Conservation (phyloP, 2,888 invertebrate genomes). For the Leistus spinibarbis region DNA sequence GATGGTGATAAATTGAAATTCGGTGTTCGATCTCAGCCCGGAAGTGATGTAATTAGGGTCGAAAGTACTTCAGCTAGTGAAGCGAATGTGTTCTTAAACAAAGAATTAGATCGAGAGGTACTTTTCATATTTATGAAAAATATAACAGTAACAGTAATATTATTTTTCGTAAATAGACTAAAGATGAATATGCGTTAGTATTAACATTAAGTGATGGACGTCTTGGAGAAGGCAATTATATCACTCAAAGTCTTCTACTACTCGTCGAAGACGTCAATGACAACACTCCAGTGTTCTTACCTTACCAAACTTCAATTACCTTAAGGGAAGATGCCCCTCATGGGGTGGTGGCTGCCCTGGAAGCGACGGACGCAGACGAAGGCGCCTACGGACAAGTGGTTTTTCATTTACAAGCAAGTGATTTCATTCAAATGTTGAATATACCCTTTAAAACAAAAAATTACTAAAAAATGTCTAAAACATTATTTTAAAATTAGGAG, state of each 20-base stretch:
- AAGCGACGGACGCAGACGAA: constrained; percentile 88
- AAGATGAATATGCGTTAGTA: constrained; percentile 88
- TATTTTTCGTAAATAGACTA: constrained; percentile 67
- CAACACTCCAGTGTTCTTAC: constrained; percentile 86
- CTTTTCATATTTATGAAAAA: constrained; percentile 37
- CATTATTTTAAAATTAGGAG: not conserved
- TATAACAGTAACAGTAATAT: not conserved
- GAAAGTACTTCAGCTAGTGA: constrained; percentile 81
- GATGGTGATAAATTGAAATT: constrained; percentile 85
- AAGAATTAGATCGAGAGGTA: constrained; percentile 90
- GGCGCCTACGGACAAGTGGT: constrained; percentile 92
- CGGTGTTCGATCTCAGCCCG: constrained; percentile 79
- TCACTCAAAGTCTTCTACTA: constrained; percentile 86
- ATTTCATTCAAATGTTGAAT: too few species aligned
- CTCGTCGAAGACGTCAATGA: constrained; percentile 92
- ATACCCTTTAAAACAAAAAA: not conserved
- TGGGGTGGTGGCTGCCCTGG: constrained; percentile 76
- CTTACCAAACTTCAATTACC: constrained; percentile 81
- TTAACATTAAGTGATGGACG: constrained; percentile 87
- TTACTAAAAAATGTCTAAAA: too few species aligned
- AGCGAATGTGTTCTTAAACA: constrained; percentile 86
- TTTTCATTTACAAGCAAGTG: constrained; percentile 68
- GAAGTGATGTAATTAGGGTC: constrained; percentile 82
- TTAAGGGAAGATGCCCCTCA: constrained; percentile 81
- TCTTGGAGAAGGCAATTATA: constrained; percentile 84